Base-by-base conservation (phyloP, 2,888 invertebrate genomes). In the Agapostemon virescens region DNA sequence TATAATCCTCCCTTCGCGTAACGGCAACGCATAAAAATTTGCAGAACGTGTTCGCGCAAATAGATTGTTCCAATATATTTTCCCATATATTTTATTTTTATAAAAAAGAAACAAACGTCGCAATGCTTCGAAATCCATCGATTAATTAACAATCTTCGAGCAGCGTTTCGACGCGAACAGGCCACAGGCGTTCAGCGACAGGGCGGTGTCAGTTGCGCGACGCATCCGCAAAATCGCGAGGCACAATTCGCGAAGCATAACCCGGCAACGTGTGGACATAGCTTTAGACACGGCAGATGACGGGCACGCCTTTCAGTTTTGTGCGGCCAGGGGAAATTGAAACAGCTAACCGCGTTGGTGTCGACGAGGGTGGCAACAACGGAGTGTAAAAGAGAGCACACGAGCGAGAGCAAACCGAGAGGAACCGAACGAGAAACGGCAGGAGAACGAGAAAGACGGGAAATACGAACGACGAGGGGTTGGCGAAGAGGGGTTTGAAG, bases 311-410 rank as follows among this genome's bases (percentile, higher is more conserved):
- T 91, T 90, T 90, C 90, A 89, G 91, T 91, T 90, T 90, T 88
- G 87, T 86, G 86, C 86, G 88, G 87, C 85, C 83, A 89, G 89
- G 90, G 91, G 90, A 91, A 90, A 91, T 91, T 91, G 92, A 91
- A 91, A 90, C 90, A 90, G 91, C 90, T 90, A 91, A 91, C 90
- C 90, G 87, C 89, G 89, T 88, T 89, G 88, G 88, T 88, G 89
- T 89, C 83, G 85, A 86, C 81, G 86, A 84, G 85, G 85, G 74
- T 82, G 83, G 81, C 74, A 68, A 45, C 68, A 72, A 74, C 74
- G 66, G 71, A 36, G 79, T 36, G 63, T 36, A 75, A 71, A 72
- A 68, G 74, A 61, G 49, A n/a, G 33, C n/a, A n/a, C n/a, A n/a
- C 77, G 69, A 75, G 76, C 55, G 76, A 42, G 58, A 68, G 30